Evolutionary conservation across 92 coral and sea anemone species (phyloP).

Genomic region (Palythoa heliodiscus): DNA sequence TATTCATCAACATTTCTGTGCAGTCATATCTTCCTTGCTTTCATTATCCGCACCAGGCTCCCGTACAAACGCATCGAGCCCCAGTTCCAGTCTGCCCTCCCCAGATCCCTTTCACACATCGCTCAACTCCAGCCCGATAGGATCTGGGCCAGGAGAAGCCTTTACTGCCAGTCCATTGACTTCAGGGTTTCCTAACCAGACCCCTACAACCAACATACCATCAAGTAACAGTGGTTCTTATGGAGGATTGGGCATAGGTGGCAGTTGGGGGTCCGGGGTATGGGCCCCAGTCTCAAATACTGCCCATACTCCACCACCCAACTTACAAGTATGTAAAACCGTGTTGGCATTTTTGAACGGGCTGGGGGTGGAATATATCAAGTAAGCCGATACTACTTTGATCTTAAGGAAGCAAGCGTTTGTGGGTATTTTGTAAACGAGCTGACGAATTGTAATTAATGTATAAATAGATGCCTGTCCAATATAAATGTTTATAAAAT

Average conservation of each 20-base stretch:
- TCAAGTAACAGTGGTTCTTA: constrained; percentile 64
- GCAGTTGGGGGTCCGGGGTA: constrained; percentile 89
- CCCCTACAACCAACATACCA: constrained; percentile 56
- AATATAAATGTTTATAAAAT: no score
- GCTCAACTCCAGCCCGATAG: constrained; percentile 29
- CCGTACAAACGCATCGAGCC: constrained; percentile 38
- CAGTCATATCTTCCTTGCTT: not conserved
- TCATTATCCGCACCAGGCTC: not conserved
- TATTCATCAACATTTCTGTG: not conserved
- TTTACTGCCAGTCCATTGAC: constrained; percentile 59
- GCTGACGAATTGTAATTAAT: not conserved
- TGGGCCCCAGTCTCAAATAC: constrained; percentile 81
- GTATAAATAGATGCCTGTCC: no score
- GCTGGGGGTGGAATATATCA: not conserved
- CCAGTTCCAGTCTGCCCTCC: constrained; percentile 47
- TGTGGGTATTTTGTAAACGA: not conserved
- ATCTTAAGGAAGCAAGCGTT: not conserved
- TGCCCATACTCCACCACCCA: constrained; percentile 42
- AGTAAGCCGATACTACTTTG: not conserved
- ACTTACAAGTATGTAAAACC: constrained; percentile 20
- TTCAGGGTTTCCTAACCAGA: constrained; percentile 54
- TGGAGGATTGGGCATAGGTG: constrained; percentile 88
- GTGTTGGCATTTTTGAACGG: not conserved
- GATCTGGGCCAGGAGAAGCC: constrained; percentile 53
- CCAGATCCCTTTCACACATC: constrained; percentile 52